phyloP scores from a whole-genome alignment of 2,888 invertebrate species.

The Lumbricus terrestris region DNA sequence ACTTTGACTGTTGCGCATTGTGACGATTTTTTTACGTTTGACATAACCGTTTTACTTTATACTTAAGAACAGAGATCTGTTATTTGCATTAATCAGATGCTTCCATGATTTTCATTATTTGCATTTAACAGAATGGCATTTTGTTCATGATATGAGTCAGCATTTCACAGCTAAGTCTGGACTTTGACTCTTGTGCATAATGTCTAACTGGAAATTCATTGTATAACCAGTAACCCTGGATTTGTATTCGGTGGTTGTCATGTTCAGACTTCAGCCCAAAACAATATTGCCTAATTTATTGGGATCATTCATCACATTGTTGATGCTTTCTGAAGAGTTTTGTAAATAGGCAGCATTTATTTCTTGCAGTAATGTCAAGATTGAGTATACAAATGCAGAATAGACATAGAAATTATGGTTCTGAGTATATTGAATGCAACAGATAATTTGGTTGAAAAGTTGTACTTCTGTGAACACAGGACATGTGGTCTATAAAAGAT shows the following conservation, averaged over 20 bases:
- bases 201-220: not conserved
- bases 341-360: not conserved
- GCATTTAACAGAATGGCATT: not conserved
- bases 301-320: not conserved
- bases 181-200: not conserved
- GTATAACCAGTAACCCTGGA: not conserved
- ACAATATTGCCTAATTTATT: not conserved
- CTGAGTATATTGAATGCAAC: not conserved
- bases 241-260: not conserved
- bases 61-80: not conserved
- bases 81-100: not conserved
- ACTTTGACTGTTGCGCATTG: conserved; percentile 16
- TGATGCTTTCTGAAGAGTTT: not conserved
- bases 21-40: not conserved
- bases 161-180: not conserved
- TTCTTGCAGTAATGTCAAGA: not conserved
- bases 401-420: not conserved
- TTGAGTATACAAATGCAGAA: not conserved
- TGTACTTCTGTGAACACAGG: not conserved
- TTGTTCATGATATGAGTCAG: not conserved
- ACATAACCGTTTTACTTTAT: not conserved
- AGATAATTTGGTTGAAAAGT: not conserved
- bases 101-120: not conserved
- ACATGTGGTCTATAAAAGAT: not conserved
- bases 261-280: not conserved